Evolutionary conservation across 2,113 vertebrate genomes (phyloP), one percentile per base, ranked within the genome.

Genomic region (Loxodonta africana): DNA sequence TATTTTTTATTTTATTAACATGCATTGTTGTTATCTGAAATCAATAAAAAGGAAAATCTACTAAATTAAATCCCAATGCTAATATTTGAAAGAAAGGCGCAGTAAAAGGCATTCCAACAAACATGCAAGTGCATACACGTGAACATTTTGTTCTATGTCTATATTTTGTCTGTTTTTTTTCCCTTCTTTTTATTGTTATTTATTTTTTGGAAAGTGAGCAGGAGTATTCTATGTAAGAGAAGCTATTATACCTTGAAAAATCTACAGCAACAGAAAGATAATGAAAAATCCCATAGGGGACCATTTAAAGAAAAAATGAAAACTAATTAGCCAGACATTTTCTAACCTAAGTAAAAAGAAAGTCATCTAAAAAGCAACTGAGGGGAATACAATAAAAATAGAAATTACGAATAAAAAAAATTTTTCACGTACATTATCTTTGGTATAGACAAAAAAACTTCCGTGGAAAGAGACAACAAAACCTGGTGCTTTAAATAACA

Each of bases 221-320:
- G 86, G 0, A 18, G 60, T 74, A 46, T 69, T 83, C n/a, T 30
- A 85, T 8, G 6, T 30, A 71, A 93, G 5, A 83, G 14, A 83
- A 90, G 73, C 10, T 26, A 86, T 2, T 30, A 28, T 37, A 63
- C 2, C 3, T 88, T 69, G 73, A 88, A 69, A 60, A 12, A 78
- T 46, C 4, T 41, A 62, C 67, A 77, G 15, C 23, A 76, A 41
- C 65, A 69, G 12, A 60, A 83, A 14, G 14, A 90, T 6, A 67
- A 80, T 67, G 3, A 63, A 91, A 94, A 89, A 76, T 48, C 15
- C 5, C 37, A 37, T 1, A 71, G 20, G n/a, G 25, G 3, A 1
- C 0, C 26, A 86, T 60, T 95, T 93, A 95, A 87, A 91, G n/a
- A 89, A 85, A 96, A 57, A 83, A 88, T 93, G 30, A 77, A 86